These are phyloP conservation scores for Bubo scandiacus DNA, from an alignment of 2,113 vertebrate genomes.

Conservation along the genomic window DNA sequence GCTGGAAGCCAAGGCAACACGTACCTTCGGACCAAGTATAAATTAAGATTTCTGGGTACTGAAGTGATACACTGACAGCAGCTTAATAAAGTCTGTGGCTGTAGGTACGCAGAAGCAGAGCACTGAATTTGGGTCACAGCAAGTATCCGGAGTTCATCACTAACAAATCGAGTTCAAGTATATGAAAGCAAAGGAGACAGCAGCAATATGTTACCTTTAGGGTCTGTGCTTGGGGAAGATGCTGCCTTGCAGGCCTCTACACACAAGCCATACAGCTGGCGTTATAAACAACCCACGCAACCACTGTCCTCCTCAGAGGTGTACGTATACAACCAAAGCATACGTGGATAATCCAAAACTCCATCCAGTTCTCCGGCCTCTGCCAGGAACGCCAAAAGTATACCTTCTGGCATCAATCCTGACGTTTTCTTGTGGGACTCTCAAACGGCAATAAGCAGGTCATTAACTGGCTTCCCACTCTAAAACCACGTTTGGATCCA, in stretches of 20 bases:
- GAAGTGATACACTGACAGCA: neutral
- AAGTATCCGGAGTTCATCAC: neutral
- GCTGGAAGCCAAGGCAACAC: neutral
- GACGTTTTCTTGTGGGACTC: neutral
- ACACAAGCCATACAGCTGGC: neutral
- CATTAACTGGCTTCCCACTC: neutral
- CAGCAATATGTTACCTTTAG: neutral
- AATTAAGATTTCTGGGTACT: neutral
- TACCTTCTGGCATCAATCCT: neutral
- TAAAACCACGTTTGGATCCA: neutral
- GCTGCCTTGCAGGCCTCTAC: neutral
- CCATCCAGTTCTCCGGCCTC: neutral
- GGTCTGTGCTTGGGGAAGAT: neutral
- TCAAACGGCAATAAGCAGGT: neutral
- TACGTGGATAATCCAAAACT: neutral
- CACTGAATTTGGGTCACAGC: neutral
- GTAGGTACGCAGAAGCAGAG: neutral
- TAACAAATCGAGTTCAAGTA: fast-evolving
- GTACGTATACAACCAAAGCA: fast-evolving
- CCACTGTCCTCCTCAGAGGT: fast-evolving
- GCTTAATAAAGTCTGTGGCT: neutral
- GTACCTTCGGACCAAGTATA: neutral
- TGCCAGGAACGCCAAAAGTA: neutral
- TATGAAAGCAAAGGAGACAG: neutral
- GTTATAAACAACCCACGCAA: fast-evolving